A percentile compares a stretch with the other conserved stretches of the same genome.
phyloP scores from a whole-genome alignment of 2,797 vertebrate genomes.

The Halcyon leucocephala region DNA sequence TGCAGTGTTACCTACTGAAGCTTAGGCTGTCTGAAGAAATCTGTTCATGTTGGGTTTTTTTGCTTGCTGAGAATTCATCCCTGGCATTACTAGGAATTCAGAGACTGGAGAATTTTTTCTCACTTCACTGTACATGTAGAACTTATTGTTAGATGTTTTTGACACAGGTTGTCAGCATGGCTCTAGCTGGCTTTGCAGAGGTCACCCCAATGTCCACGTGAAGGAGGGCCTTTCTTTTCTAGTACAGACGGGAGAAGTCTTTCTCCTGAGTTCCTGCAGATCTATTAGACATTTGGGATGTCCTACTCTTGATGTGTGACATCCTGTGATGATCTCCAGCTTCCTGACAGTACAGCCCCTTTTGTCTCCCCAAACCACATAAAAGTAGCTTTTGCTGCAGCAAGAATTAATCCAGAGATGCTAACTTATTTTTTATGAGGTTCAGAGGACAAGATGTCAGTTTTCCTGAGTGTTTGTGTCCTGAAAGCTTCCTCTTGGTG shows the following conservation, averaged over 20 bases:
- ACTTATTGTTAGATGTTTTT: background rate
- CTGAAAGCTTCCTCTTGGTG: background rate
- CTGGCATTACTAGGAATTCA: background rate
- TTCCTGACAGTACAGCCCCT: background rate
- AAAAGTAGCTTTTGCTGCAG: background rate
- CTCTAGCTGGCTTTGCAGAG: background rate
- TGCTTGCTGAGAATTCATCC: background rate
- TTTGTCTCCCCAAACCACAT: background rate
- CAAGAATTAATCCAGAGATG: background rate
- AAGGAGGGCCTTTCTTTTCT: background rate
- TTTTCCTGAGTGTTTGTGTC: background rate
- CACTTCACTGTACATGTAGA: background rate
- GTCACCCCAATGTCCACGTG: background rate
- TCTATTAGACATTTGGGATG: background rate
- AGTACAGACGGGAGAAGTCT: background rate
- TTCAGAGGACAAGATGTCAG: background rate
- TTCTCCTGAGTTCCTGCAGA: background rate
- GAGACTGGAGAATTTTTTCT: background rate
- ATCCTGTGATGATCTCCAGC: background rate
- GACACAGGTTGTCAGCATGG: background rate
- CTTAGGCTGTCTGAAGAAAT: background rate
- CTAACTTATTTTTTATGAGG: background rate
- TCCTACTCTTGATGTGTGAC: background rate
- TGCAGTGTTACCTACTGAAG: conserved; percentile 14
- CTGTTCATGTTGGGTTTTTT: background rate